phyloP scores from a whole-genome alignment of 2,888 invertebrate species.

The Marronus borbonicus region DNA sequence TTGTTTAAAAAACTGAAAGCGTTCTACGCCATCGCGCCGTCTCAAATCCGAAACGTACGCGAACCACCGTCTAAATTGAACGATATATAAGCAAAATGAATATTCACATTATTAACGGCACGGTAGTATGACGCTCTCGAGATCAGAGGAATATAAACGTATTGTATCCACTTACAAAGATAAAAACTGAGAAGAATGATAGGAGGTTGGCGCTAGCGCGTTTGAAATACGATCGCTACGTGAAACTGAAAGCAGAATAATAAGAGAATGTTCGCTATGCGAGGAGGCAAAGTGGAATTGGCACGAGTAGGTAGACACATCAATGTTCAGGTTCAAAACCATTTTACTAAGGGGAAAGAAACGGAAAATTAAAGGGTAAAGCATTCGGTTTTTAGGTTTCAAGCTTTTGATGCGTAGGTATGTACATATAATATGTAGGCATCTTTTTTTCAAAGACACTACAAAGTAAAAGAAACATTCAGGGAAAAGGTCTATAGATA shows the following conservation, averaged over 20 bases:
- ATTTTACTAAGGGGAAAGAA: too few relatives aligned
- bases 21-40: too few relatives aligned
- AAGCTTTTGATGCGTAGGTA: too few relatives aligned
- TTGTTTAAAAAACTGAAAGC: too few relatives aligned
- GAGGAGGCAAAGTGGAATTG: not conserved
- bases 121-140: not conserved
- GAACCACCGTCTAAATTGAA: not conserved
- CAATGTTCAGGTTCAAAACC: too few relatives aligned
- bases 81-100: not conserved
- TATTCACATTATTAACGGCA: not conserved
- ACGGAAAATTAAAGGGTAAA: too few relatives aligned
- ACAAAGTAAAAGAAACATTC: too few relatives aligned
- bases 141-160: not conserved
- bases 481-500: too few relatives aligned
- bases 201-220: not conserved
- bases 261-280: not conserved
- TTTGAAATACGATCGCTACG: conserved; percentile 7
- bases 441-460: too few relatives aligned
- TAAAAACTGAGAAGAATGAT: not conserved
- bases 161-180: conserved; percentile 5
- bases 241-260: conserved; percentile 9
- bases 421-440: too few relatives aligned
- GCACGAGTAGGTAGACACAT: not conserved
- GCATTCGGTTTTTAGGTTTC: too few relatives aligned
- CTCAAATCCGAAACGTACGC: not conserved